A percentile compares a stretch with the other conserved stretches of the same genome.
Conservation (phyloP, 2,888 invertebrate species). For the Gymnosoma rotundatum region DNA sequence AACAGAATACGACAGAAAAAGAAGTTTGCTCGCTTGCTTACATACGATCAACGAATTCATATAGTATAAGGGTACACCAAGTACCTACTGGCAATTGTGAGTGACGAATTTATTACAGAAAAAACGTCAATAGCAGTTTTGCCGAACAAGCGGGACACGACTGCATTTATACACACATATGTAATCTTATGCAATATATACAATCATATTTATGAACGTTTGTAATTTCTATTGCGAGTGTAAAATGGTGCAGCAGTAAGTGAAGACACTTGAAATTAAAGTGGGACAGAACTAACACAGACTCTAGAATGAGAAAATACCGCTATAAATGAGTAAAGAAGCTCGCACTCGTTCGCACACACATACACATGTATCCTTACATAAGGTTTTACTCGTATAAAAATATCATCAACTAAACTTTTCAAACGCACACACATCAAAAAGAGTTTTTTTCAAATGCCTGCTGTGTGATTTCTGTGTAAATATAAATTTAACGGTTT, state of each 20-base stretch:
- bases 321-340: slow-evolving; percentile 1
- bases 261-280: slow-evolving; percentile 13
- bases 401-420: background rate
- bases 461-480: background rate
- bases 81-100: too few relatives aligned
- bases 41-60: too few relatives aligned
- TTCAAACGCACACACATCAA: background rate
- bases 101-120: too few relatives aligned
- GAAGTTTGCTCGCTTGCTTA: too few relatives aligned
- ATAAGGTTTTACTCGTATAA: background rate
- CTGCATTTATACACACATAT: background rate
- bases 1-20: too few relatives aligned
- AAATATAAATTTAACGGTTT: background rate
- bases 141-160: too few relatives aligned
- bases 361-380: too few relatives aligned
- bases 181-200: too few relatives aligned
- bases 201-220: too few relatives aligned
- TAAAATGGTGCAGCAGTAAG: slow-evolving; percentile 16
- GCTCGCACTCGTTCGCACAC: background rate
- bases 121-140: too few relatives aligned
- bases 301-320: background rate
- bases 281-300: background rate
- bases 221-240: background rate
- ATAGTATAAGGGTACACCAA: too few relatives aligned
- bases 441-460: background rate